A percentile compares a stretch with the other conserved stretches of the same genome.
Conservation (phyloP, 1,140 invertebrate species). For the Aethina tumida region DNA sequence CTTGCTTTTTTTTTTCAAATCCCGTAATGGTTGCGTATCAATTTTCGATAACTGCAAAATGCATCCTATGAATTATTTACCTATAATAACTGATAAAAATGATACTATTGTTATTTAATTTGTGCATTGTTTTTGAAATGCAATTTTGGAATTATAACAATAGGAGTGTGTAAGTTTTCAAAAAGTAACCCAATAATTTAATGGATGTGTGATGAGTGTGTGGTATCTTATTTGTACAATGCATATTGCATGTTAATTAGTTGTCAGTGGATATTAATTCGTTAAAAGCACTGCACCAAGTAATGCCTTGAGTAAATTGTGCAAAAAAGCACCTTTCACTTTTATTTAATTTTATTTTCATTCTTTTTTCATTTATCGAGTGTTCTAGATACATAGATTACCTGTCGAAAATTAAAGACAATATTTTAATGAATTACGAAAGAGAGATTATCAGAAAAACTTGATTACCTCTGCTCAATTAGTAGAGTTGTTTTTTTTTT, state of each 20-base stretch:
- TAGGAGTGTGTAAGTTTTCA: slow-evolving; percentile 17
- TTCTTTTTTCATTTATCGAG: slow-evolving; percentile 6
- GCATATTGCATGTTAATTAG: slow-evolving; percentile 36
- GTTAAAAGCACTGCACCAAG: slow-evolving; percentile 32
- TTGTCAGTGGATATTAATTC: slow-evolving; percentile 37
- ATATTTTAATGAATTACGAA: too few species aligned
- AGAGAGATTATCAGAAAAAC: too few species aligned
- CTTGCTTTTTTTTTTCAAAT: too few species aligned
- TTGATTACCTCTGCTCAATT: too few species aligned
- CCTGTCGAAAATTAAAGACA: too few species aligned
- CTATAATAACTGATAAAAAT: too few species aligned
- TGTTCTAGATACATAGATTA: background rate
- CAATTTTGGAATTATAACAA: slow-evolving; percentile 8
- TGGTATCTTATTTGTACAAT: slow-evolving; percentile 15
- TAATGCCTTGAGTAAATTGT: slow-evolving; percentile 11
- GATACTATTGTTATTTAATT: too few species aligned
- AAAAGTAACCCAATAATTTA: slow-evolving; percentile 14
- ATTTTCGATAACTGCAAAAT: too few species aligned
- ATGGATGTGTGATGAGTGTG: slow-evolving; percentile 21
- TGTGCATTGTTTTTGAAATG: slow-evolving; percentile 11
- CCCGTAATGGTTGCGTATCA: too few species aligned
- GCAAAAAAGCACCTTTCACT: slow-evolving; percentile 14
- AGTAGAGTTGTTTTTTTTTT: too few species aligned
- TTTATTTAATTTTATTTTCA: slow-evolving; percentile 14
- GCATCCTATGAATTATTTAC: too few species aligned